Conservation (phyloP, 2,113 vertebrate species). For the Engystomops pustulosus region DNA sequence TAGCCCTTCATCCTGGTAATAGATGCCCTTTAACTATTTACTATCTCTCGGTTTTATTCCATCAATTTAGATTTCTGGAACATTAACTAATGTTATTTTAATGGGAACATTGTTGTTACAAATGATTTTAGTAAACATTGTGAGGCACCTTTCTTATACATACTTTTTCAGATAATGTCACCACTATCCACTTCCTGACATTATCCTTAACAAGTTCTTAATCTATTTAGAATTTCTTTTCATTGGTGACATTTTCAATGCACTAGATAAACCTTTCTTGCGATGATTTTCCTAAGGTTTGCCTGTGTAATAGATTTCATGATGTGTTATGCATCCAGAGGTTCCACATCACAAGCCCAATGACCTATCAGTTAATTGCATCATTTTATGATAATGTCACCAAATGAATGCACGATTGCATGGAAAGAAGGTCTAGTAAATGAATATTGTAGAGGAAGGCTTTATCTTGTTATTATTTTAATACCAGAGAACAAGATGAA, state of each 20-base stretch:
- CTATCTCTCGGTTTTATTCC: too few species aligned
- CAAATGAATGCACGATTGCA: slow-evolving; percentile 23
- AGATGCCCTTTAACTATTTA: too few species aligned
- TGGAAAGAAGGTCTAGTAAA: slow-evolving; percentile 11
- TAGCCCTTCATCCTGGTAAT: too few species aligned
- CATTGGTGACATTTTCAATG: slow-evolving; percentile 11
- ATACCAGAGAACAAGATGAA: slow-evolving; percentile 36
- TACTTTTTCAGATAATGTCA: background rate
- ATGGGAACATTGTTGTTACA: too few species aligned
- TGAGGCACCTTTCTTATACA: background rate
- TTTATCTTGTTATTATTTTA: slow-evolving; percentile 29
- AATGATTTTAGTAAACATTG: too few species aligned
- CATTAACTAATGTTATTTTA: too few species aligned
- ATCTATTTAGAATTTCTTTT: slow-evolving; percentile 4
- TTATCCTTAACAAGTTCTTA: background rate
- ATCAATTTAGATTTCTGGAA: too few species aligned
- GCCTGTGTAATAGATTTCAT: slow-evolving; percentile 33
- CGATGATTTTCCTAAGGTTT: slow-evolving; percentile 31
- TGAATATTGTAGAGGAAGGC: slow-evolving; percentile 16
- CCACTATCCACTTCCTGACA: background rate
- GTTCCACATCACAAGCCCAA: slow-evolving; percentile 45
- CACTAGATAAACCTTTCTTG: background rate
- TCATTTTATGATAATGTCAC: slow-evolving; percentile 52
- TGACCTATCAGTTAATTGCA: slow-evolving; percentile 57
- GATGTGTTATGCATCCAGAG: slow-evolving; percentile 25